Conservation (phyloP, 2,113 vertebrate species). For the Anseranas semipalmata region DNA sequence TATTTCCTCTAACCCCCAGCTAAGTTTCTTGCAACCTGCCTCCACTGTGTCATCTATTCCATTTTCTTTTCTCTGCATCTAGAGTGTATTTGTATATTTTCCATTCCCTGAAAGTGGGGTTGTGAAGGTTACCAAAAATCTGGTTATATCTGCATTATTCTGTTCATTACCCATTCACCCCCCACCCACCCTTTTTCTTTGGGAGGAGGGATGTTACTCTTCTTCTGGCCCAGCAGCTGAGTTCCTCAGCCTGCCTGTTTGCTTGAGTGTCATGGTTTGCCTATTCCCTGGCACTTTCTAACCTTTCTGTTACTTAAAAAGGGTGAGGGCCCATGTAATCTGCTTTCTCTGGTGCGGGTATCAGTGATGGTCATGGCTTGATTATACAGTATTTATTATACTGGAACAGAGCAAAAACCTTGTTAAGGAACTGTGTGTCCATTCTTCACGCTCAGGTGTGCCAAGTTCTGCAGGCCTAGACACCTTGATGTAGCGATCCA, state of each 20-base stretch:
- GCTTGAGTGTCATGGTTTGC: not conserved
- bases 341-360: not conserved
- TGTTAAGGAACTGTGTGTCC: fast-evolving
- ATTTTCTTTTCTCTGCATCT: not conserved
- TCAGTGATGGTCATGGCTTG: not conserved
- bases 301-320: not conserved
- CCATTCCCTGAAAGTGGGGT: not conserved
- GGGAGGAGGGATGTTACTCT: not conserved
- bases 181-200: fast-evolving
- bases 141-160: not conserved
- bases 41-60: not conserved
- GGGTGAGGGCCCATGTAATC: not conserved
- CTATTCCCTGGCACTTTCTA: not conserved
- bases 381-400: not conserved
- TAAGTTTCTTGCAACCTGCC: not conserved
- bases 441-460: not conserved
- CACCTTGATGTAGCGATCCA: not conserved
- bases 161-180: not conserved
- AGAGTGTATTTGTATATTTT: not conserved
- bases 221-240: not conserved
- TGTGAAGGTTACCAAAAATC: not conserved
- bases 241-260: not conserved
- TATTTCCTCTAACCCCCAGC: not conserved
- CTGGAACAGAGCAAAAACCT: not conserved
- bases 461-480: not conserved